These are phyloP conservation scores for Byasa hedistus DNA, from an alignment of 2,888 invertebrate genomes.

Conservation along the genomic window DNA sequence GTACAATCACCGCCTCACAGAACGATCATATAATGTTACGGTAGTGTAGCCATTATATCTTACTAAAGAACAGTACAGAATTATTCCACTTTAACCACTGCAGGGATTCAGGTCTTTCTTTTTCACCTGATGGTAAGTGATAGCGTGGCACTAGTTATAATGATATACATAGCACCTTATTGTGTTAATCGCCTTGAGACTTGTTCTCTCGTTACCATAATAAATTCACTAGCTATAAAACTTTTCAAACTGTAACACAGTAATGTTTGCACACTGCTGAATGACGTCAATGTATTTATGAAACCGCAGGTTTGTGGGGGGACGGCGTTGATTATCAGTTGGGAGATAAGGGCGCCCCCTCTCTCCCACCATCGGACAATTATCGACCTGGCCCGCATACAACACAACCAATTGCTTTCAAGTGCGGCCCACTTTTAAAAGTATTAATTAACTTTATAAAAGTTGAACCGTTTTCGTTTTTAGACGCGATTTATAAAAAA, in stretches of 20 bases:
- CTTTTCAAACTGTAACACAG: too few species aligned
- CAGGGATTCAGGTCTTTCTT: too few species aligned
- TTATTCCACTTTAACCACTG: too few species aligned
- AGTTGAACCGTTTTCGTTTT: slow-evolving; percentile 1
- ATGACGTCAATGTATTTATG: slow-evolving; percentile 55
- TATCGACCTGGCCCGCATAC: slow-evolving; percentile 60
- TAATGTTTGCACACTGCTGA: slow-evolving; percentile 40
- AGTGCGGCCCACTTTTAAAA: not conserved
- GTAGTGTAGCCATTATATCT: slow-evolving; percentile 2
- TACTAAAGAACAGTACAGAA: too few species aligned
- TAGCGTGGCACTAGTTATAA: too few species aligned
- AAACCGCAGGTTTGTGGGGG: slow-evolving; percentile 47
- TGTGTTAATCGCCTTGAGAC: too few species aligned
- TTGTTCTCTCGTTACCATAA: too few species aligned
- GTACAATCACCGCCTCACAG: slow-evolving; percentile 21
- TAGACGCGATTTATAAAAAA: not conserved
- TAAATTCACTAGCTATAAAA: too few species aligned
- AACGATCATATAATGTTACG: slow-evolving; percentile 18
- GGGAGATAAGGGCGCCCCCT: slow-evolving; percentile 49
- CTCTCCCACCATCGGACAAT: slow-evolving; percentile 30
- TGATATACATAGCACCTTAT: too few species aligned
- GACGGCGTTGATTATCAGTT: slow-evolving; percentile 59
- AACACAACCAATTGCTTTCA: slow-evolving; percentile 21
- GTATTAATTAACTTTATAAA: slow-evolving; percentile 3
- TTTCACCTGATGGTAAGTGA: too few species aligned